Evolutionary conservation across 2,113 vertebrate species (phyloP).

Genomic region (Spea multiplicata): DNA sequence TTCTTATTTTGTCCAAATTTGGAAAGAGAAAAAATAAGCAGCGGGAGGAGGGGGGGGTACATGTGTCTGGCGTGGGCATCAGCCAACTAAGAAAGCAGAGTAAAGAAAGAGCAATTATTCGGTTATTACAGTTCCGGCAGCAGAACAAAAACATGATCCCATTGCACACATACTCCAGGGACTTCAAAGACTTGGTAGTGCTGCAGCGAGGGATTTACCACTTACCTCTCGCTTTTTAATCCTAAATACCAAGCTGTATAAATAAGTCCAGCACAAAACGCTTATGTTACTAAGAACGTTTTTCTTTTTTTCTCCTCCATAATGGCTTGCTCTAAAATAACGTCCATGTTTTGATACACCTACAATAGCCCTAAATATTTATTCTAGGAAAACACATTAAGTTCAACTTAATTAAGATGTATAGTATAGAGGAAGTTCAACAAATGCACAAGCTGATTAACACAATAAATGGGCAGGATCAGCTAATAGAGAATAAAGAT

Average conservation of each 20-base stretch:
- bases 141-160: slow-evolving; percentile 39
- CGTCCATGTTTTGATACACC: slow-evolving; percentile 2
- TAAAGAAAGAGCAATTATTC: slow-evolving; percentile 39
- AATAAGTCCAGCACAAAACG: slow-evolving; percentile 21
- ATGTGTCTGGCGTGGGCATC: slow-evolving; percentile 18
- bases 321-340: slow-evolving; percentile 13
- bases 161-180: slow-evolving; percentile 25
- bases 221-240: slow-evolving; percentile 35
- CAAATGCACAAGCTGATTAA: slow-evolving; percentile 3
- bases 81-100: slow-evolving; percentile 13
- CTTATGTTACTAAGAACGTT: slow-evolving; percentile 22
- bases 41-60: neutral
- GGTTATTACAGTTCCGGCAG: slow-evolving; percentile 34
- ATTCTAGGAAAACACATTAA: slow-evolving; percentile 32
- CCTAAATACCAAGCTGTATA: slow-evolving; percentile 42
- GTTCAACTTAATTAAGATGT: slow-evolving; percentile 18
- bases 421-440: slow-evolving; percentile 17
- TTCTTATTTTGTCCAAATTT: too few species aligned
- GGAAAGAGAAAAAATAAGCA: neutral
- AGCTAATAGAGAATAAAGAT: neutral
- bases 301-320: neutral
- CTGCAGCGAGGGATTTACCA: slow-evolving; percentile 36
- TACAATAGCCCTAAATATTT: slow-evolving; percentile 37
- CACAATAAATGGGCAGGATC: neutral
- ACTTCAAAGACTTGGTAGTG: slow-evolving; percentile 29